These are phyloP conservation scores for Platypus cylindrus DNA, from an alignment of 2,888 invertebrate species.

Conservation along the genomic window DNA sequence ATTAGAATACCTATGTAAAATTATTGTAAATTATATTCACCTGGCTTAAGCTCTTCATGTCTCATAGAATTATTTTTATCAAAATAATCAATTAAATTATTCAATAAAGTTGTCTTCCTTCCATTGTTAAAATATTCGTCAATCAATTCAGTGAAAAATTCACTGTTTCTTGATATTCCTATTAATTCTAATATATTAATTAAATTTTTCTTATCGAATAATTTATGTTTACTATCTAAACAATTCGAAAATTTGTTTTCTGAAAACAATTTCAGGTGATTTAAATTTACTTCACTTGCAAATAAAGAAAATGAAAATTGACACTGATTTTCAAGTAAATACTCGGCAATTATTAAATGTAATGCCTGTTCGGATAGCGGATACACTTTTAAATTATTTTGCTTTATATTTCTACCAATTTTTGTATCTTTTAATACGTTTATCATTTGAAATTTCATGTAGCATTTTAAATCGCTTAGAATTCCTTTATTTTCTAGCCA, in stretches of 20 bases:
- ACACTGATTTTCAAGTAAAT: constrained; percentile 43
- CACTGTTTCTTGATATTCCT: constrained; percentile 18
- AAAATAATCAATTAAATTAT: constrained; percentile 8
- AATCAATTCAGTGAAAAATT: constrained; percentile 6
- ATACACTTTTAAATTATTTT: constrained; percentile 28
- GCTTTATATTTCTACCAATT: constrained; percentile 24
- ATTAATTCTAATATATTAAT: constrained; percentile 20
- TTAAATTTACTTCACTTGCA: constrained; percentile 42
- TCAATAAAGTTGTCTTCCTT: constrained; percentile 7
- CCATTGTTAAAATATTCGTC: constrained; percentile 7
- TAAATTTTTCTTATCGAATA: constrained; percentile 20
- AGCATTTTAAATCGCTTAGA: constrained; percentile 43
- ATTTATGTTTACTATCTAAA: constrained; percentile 6
- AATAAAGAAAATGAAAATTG: constrained; percentile 48
- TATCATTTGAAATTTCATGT: constrained; percentile 47
- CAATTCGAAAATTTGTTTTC: constrained; percentile 26
- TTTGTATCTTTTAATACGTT: constrained; percentile 40
- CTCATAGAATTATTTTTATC: constrained; percentile 4
- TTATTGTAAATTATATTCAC: constrained; percentile 3
- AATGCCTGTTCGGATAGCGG: constrained; percentile 45
- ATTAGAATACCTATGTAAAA: constrained; percentile 1
- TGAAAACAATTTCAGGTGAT: too few species aligned
- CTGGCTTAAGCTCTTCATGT: constrained; percentile 4
- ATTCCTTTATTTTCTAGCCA: constrained; percentile 50
- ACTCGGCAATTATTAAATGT: constrained; percentile 48